Percentiles rank a stretch among this genome's conserved stretches.
Conservation (phyloP, 2,888 invertebrate genomes). For the Diaprepes abbreviatus region DNA sequence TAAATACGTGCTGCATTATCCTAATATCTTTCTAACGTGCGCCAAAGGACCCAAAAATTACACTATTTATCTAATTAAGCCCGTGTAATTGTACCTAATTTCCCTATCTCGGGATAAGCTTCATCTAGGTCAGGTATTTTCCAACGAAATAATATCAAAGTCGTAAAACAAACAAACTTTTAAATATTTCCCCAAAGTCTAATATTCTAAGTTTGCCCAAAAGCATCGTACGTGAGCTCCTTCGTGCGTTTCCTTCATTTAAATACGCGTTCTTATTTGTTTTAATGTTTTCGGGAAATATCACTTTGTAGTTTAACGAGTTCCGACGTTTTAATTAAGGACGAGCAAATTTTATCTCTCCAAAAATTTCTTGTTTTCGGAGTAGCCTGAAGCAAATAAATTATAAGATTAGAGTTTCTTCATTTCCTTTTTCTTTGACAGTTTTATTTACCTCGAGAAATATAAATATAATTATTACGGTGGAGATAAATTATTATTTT, state of each 20-base stretch:
- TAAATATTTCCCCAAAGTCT: conserved; percentile 43
- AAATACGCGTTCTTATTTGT: conserved; percentile 39
- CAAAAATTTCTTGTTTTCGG: conserved; percentile 13
- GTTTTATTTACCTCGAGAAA: conserved; percentile 25
- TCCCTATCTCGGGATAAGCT: neutral
- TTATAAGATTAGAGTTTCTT: conserved; percentile 27
- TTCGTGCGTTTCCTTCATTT: conserved; percentile 29
- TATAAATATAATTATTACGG: conserved; percentile 24
- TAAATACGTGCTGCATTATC: neutral
- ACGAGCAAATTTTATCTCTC: conserved; percentile 20
- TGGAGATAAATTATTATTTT: conserved; percentile 7
- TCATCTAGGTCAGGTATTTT: conserved; percentile 30
- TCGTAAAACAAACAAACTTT: conserved; percentile 46
- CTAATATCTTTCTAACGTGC: conserved; percentile 6
- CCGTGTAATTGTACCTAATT: neutral
- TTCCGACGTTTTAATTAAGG: conserved; percentile 39
- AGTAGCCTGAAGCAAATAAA: conserved; percentile 24
- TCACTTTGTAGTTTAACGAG: conserved; percentile 35
- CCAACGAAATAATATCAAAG: conserved; percentile 16
- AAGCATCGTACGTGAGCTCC: conserved; percentile 32
- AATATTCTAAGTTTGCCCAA: conserved; percentile 36
- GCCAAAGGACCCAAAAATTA: conserved; percentile 5
- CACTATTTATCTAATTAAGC: neutral
- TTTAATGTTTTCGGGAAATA: conserved; percentile 46
- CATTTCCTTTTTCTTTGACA: conserved; percentile 31